Conservation (phyloP, 2,888 invertebrate species). For the Ischnura elegans region DNA sequence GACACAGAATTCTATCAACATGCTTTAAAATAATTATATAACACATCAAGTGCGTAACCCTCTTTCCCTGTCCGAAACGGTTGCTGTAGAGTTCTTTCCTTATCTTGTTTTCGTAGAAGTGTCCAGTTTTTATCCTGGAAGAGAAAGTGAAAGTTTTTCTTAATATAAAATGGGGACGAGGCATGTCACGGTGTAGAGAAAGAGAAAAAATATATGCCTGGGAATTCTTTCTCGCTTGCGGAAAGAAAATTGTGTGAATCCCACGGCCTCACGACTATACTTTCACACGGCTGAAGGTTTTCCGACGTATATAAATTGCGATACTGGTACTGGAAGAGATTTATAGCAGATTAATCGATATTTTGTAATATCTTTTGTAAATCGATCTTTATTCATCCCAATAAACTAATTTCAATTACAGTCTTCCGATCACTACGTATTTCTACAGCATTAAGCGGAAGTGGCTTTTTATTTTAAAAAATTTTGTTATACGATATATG, state of each 20-base stretch:
- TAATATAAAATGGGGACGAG: background rate
- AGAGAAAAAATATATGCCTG: background rate
- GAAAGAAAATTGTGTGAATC: background rate
- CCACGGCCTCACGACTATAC: background rate
- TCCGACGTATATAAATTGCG: background rate
- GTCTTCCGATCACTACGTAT: too few relatives aligned
- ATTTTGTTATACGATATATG: too few relatives aligned
- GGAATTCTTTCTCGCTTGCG: background rate
- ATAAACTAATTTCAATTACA: too few relatives aligned
- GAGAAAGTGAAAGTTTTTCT: background rate
- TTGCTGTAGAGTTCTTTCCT: background rate
- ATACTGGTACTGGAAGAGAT: too few relatives aligned
- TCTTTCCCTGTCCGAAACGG: background rate
- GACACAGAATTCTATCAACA: too few relatives aligned
- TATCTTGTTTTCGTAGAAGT: background rate
- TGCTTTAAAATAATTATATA: too few relatives aligned
- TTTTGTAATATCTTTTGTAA: background rate
- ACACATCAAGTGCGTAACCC: background rate
- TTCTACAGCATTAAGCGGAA: too few relatives aligned
- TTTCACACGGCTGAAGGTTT: background rate
- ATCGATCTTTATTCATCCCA: background rate
- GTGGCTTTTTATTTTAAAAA: too few relatives aligned
- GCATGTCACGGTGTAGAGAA: background rate
- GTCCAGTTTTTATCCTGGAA: background rate
- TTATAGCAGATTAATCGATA: too few relatives aligned